Percentiles rank a stretch among this genome's conserved stretches.
Evolutionary conservation across 2,113 vertebrate genomes (phyloP).

Genomic region (Pomatorhinus ruficollis): DNA sequence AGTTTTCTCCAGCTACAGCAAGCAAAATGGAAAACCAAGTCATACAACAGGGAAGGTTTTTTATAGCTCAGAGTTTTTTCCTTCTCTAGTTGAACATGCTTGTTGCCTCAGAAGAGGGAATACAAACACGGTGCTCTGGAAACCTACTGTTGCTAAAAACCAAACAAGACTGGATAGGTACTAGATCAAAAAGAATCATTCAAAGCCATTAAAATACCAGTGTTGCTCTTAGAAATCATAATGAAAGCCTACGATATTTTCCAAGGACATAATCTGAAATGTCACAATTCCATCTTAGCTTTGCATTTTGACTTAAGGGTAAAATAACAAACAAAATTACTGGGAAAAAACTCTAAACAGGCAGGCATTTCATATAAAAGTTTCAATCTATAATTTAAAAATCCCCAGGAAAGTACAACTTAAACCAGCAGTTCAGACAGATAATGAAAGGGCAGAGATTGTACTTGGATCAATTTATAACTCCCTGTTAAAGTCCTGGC

Average conservation of each 20-base stretch:
- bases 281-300: neutral
- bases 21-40: neutral
- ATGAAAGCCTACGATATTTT: neutral
- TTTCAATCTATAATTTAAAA: neutral
- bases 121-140: neutral
- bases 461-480: neutral
- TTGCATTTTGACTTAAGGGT: neutral
- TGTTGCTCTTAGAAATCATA: neutral
- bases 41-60: neutral
- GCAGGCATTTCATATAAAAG: neutral
- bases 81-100: neutral
- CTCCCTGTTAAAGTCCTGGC: neutral
- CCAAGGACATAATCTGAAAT: neutral
- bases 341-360: neutral
- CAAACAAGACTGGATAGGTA: neutral
- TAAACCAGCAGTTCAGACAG: neutral
- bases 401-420: neutral
- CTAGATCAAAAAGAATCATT: neutral
- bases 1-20: neutral
- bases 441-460: neutral
- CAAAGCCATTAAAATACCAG: neutral
- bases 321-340: neutral
- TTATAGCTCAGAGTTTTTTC: accelerated
- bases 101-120: neutral
- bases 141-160: neutral